Percentiles rank a stretch among this genome's conserved stretches.
phyloP scores from a whole-genome alignment of 1,140 invertebrate species.

The Macrosteles quadrilineatus region DNA sequence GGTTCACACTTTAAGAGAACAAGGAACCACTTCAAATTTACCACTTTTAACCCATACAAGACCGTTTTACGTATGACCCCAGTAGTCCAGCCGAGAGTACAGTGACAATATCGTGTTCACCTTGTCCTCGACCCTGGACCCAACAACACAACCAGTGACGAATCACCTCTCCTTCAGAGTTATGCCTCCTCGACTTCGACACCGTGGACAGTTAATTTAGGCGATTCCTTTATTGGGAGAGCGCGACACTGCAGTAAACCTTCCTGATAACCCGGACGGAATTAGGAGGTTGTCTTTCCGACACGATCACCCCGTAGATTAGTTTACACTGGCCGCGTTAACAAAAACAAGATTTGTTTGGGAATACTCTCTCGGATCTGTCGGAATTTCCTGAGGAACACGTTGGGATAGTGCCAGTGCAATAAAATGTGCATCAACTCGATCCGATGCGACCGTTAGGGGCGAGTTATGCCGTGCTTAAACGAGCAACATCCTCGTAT shows the following conservation, averaged over 20 bases:
- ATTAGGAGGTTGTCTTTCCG: slow-evolving; percentile 10
- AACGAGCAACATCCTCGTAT: not conserved
- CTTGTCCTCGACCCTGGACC: no score
- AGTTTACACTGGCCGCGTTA: not conserved
- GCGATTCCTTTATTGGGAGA: slow-evolving; percentile 3
- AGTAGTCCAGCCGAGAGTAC: no score
- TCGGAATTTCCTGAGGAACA: slow-evolving; percentile 7
- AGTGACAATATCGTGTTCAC: no score
- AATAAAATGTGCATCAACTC: slow-evolving; percentile 20
- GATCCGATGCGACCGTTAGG: slow-evolving; percentile 12
- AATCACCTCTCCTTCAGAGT: not conserved
- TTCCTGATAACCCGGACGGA: not conserved
- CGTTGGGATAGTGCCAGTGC: slow-evolving; percentile 23
- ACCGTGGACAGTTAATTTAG: slow-evolving; percentile 18
- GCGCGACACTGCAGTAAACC: not conserved
- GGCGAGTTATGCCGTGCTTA: not conserved
- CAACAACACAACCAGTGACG: not conserved
- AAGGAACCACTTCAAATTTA: no score
- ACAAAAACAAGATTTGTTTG: slow-evolving; percentile 13
- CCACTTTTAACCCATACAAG: no score
- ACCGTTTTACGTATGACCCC: no score
- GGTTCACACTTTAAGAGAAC: no score
- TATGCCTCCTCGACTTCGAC: not conserved
- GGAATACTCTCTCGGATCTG: not conserved
- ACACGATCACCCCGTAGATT: slow-evolving; percentile 10